Evolutionary conservation across 1,140 invertebrate genomes (phyloP), one percentile per base, ranked within the genome.

Genomic region (Subanguina moxae): DNA sequence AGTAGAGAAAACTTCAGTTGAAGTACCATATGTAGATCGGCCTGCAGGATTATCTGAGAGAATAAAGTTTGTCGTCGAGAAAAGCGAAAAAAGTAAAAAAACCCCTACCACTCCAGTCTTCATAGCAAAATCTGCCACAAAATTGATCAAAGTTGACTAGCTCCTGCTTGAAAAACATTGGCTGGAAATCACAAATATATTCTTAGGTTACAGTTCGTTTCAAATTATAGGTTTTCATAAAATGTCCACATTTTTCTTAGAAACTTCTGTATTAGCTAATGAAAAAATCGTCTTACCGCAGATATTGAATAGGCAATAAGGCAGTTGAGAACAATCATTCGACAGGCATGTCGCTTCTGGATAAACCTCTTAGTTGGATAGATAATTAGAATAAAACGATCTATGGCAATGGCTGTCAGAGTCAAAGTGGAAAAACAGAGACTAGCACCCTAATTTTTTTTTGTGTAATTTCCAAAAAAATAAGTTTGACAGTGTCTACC

Each of bases 391-490:
- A 80, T 78, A 48, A 83, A 82, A 42, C 80, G 75, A 64, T 82
- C 80, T 28, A 82, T 78, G 1, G 80, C 78, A 17, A 82, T 82
- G 17, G 80, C 78, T 8, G 80, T 82, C 0, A 82, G 68, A 13
- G 80, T 82, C 52, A 82, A 68, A 0, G 80, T 82, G 13, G 74
- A 77, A 70, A 82, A 82, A 67, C 78, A 82, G 15, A 82, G 59
- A 42, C 57, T 66, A n/a, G 73, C 66, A 19, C 80, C 80, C 77
- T 76, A 62, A 70, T 30, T 21, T 64, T 21, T 21, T 64, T 57
- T 19, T n/a, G n/a, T n/a, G n/a, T n/a, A n/a, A n/a, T n/a, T n/a
- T n/a, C n/a, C n/a, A n/a, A n/a, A 25, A 58, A 25, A 5, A 19
- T 5, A 19, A 67, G 19, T 11, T 0, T 17, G 9, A 70, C 23